phyloP scores from a whole-genome alignment of 2,113 vertebrate species.

The Corydoras maculifer region DNA sequence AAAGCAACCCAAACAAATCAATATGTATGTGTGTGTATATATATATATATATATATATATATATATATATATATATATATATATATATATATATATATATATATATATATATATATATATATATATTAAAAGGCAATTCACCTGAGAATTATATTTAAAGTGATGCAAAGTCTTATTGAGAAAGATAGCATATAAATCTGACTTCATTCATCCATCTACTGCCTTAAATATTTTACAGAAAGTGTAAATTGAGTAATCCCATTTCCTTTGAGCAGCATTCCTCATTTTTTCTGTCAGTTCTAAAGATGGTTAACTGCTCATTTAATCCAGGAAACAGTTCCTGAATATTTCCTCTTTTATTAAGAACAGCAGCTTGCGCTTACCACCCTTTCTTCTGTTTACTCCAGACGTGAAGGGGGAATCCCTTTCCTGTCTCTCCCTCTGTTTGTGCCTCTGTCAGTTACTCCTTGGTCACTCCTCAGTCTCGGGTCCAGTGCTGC shows the following conservation, averaged over 20 bases:
- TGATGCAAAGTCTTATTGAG: neutral
- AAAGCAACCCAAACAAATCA: too few relatives aligned
- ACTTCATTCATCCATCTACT: too few relatives aligned
- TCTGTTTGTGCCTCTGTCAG: slow-evolving; percentile 23
- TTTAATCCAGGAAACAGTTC: neutral
- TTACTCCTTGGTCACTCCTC: slow-evolving; percentile 30
- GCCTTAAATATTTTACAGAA: neutral
- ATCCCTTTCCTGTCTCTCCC: slow-evolving; percentile 29
- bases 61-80: neutral
- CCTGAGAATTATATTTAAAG: neutral
- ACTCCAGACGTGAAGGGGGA: slow-evolving; percentile 33
- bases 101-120: neutral
- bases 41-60: neutral
- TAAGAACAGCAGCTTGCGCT: slow-evolving; percentile 21
- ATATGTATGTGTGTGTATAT: too few relatives aligned
- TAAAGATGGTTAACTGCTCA: neutral
- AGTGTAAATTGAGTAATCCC: neutral
- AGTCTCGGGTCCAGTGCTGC: neutral
- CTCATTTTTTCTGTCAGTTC: neutral
- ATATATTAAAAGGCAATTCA: neutral
- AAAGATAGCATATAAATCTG: too few relatives aligned
- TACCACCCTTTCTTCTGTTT: slow-evolving; percentile 32
- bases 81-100: neutral
- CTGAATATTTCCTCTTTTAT: slow-evolving; percentile 17
- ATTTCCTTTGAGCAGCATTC: neutral